These are phyloP conservation scores for Microctenopoma lineatum DNA, from an alignment of 2,797 vertebrate genomes.

Conservation along the genomic window DNA sequence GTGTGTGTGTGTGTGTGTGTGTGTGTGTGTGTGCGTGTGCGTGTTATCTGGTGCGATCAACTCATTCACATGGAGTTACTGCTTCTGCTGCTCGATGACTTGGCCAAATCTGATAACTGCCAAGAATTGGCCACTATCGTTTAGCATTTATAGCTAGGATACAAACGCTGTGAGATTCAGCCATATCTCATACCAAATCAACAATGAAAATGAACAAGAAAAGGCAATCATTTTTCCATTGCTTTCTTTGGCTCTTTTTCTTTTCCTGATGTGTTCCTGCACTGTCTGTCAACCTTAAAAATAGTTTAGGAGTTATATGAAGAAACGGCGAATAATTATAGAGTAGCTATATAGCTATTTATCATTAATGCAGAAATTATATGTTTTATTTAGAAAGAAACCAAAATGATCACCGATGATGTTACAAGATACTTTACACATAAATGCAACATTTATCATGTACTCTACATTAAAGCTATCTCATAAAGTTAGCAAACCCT, in stretches of 20 bases:
- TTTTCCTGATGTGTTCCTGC: conserved; percentile 2
- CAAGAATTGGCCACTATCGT: conserved; percentile 41
- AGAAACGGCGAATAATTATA: conserved; percentile 20
- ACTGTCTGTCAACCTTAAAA: conserved; percentile 1
- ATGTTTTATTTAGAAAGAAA: conserved; percentile 32
- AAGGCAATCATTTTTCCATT: conserved; percentile 2
- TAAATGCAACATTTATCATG: conserved; percentile 31
- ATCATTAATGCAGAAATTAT: conserved; percentile 34
- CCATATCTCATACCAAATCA: conserved; percentile 27
- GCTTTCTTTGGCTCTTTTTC: conserved; percentile 2
- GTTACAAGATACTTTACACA: conserved; percentile 16
- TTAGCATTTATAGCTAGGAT: conserved; percentile 47
- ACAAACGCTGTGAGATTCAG: conserved; percentile 47
- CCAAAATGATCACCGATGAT: conserved; percentile 35
- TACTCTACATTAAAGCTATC: conserved; percentile 36
- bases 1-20: conserved; percentile 6
- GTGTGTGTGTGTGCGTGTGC: not conserved
- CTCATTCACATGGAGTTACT: conserved; percentile 39
- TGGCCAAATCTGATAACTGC: conserved; percentile 44
- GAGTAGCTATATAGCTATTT: not conserved
- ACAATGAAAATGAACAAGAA: conserved; percentile 40
- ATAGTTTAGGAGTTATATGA: conserved; percentile 18
- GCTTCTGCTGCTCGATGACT: conserved; percentile 20
- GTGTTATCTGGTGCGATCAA: conserved; percentile 22
- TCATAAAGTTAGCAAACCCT: conserved; percentile 38